Base-by-base conservation (phyloP, 2,888 invertebrate species). In the Clusia tigrina region DNA sequence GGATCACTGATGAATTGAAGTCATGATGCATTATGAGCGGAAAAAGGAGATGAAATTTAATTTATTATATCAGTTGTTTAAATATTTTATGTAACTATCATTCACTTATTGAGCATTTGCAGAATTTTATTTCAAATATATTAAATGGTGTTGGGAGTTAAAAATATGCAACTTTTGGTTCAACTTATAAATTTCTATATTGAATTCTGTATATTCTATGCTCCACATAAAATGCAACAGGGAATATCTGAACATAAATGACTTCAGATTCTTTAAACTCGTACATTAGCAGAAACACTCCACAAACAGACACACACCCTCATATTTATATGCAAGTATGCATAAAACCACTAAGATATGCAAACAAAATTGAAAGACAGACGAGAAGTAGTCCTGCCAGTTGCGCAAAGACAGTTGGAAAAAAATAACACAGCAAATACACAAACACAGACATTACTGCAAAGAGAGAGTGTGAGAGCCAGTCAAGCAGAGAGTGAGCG, bases 341-440 rank as follows among this genome's bases (percentile, higher is more conserved):
- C 12, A 32, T 9, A 12, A 15, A 20, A 20, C 48, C 48, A 20
- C 48, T 48, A 20, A 48, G 48, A 48, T 20, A 48, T 20, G 18
- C 48, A 48, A 48, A 48, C 48, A 48, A 22, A 3, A 6, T 20
- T 5, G n/a, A n/a, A n/a, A n/a, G n/a, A n/a, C n/a, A n/a, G n/a
- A 9, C 6, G 22, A 20, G 22, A 48, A 48, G 22, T 5, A 20
- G 22, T 20, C 48, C 48, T 20, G 18, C 22, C 48, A 15, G 18
- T 18, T 18, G 22, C 18, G 22, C 48, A 48, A 48, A 48, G 20
- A 48, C 48, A 48, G 5, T 20, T 20, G 15, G 22, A 18, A 48
- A 53, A 25, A 51, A 51, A 15, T 24, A 38, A 64, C 51, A 63
- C 56, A 62, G 54, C 12, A 59, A n/a, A 42, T 12, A 46, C 32